Base-by-base conservation (phyloP, 1,140 invertebrate species). In the Gonatopus flavifemur region DNA sequence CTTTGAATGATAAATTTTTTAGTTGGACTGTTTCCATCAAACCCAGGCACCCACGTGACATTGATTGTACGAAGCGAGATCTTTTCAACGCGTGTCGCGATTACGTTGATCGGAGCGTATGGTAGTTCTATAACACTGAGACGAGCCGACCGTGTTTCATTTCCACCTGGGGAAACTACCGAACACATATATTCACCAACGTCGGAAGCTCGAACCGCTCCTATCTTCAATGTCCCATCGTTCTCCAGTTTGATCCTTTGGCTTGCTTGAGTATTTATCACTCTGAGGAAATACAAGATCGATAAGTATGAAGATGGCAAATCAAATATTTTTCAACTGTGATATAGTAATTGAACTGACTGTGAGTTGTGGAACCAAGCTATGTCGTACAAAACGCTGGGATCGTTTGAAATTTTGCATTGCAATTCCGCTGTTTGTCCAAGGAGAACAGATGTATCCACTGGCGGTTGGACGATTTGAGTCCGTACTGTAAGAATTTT, bases 21-120 rank as follows among this genome's bases (percentile, higher is more conserved):
- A 37, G 97, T 91, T 2, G 93, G 91, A 70, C 93, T 96, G 70
- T 98, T 98, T 31, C 97, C 97, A 80, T 99, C 92, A 76, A 98
- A 99, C 9, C 91, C 91, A 0, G 93, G 89, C 7, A 89, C 89
- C 96, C 96, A 99, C 10, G 86, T 88, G 1, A 99, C 85, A 71
- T 96, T 95, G 25, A 98, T 92, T 10, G 85, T 70, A 15, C 36
- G 81, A 62, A 19, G 81, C 59, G 53, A 82, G 69, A 67, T 86
- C 67, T 25, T 49, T 21, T 80, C 78, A 4, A 89, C 59, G 12
- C 92, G 81, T 36, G 79, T 71, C 1, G 94, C 95, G 57, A 84
- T 81, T 1, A 95, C 89, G 64, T 93, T 90, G 21, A 87, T 89
- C 0, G 96, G 96, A 16, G 92, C 85, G 69, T 92, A 94, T 1